Base-by-base conservation (phyloP, 1,140 invertebrate species). In the Zelostemma sp. region DNA sequence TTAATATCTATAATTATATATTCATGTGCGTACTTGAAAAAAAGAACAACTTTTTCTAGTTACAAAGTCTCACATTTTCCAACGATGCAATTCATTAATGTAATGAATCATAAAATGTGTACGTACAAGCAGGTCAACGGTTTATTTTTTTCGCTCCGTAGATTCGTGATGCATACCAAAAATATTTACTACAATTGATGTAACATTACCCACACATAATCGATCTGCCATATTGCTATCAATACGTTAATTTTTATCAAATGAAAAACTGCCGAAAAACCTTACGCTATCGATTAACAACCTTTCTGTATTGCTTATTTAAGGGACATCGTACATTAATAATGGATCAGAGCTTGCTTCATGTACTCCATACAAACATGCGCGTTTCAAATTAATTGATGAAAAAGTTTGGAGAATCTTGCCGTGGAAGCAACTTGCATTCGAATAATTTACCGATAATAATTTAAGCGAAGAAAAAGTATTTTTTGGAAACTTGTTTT, bases 291-390 rank as follows among this genome's bases (percentile, higher is more conserved):
- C 31, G 31, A 25, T 51, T 45, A 17, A 51, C 47, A 50, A 45
- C 12, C 15, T 49, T 45, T 31, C 6, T 0, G 19, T 60, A 50
- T 43, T 50, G 21, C 19, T 50, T 50, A 50, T 19, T 50, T 33
- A 49, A 49, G 46, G 25, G 40, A 56, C 14, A 45, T 48, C 12
- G 17, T 18, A 18, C 17, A 48, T 48, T 21, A 48, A 21, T 48
- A 11, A 1, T 49, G 47, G 47, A 33, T 49, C 47, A 49, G 47
- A 33, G 47, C 47, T 33, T 33, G 2, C 18, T 12, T 19, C 45
- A 21, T 47, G 18, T 19, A 18, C 5, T 47, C 28, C 19, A 12
- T 17, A 16, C 9, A 47, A 19, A 16, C 15, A 15, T 47, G 9
- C 18, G 3, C 45, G 2, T 45, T 45, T 15, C 41, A 5, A 16